Conservation (phyloP, 1,140 invertebrate genomes). For the Lepidurus packardi region DNA sequence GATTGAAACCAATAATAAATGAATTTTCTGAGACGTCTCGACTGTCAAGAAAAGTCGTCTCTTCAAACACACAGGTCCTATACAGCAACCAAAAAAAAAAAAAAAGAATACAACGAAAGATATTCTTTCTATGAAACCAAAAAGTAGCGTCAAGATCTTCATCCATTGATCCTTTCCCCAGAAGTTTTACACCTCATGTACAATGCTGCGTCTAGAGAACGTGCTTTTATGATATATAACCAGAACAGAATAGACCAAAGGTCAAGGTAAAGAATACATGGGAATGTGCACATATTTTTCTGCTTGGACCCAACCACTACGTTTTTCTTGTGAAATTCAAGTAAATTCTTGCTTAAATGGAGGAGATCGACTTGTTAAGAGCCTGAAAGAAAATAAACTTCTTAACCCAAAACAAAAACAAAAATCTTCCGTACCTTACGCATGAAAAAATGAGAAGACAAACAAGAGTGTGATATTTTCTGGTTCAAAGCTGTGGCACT, state of each 20-base stretch:
- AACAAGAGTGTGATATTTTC: background rate
- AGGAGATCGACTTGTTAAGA: background rate
- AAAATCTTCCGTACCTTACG: background rate
- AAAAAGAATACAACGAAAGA: background rate
- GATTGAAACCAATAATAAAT: background rate
- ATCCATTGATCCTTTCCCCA: background rate
- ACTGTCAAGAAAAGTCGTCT: background rate
- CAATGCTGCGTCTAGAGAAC: background rate
- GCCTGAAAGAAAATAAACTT: constrained; percentile 20
- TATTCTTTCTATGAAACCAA: background rate
- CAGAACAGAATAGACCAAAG: background rate
- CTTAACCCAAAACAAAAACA: background rate
- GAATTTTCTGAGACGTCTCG: background rate
- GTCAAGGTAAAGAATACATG: constrained; percentile 9
- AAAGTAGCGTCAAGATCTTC: background rate
- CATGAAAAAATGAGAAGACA: constrained; percentile 28
- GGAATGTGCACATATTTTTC: constrained; percentile 18
- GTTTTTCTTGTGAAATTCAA: background rate
- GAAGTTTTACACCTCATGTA: background rate
- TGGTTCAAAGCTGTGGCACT: constrained; percentile 16
- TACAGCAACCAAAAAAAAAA: background rate
- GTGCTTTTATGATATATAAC: constrained; percentile 1
- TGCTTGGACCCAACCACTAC: background rate
- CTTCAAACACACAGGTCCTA: background rate
- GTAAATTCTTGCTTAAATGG: background rate